phyloP scores from a whole-genome alignment of 2,113 vertebrate species.

The Callocephalon fimbriatum region DNA sequence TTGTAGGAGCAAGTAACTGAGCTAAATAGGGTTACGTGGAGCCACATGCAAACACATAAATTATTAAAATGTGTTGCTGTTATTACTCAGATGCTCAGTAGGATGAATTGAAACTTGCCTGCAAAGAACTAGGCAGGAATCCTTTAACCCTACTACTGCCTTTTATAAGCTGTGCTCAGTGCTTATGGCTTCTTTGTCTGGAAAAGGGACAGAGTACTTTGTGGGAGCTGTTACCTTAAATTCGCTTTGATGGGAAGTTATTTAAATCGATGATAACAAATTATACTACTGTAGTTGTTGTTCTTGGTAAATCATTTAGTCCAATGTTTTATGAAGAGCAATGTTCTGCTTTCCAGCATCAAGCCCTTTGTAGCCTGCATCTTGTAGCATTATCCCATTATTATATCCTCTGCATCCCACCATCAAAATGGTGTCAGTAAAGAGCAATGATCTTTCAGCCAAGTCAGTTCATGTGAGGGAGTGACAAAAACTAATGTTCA shows the following conservation, averaged over 20 bases:
- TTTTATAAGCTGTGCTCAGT: not conserved
- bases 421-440: not conserved
- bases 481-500: not conserved
- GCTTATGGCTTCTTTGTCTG: not conserved
- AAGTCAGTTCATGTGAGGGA: not conserved
- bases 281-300: not conserved
- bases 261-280: not conserved
- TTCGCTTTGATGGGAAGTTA: rapidly evolving
- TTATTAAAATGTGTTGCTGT: not conserved
- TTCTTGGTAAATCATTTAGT: not conserved
- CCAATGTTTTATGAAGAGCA: not conserved
- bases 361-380: not conserved
- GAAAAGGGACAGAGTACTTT: not conserved
- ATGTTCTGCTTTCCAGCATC: not conserved
- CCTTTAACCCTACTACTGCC: not conserved
- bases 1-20: not conserved
- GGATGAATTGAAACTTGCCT: not conserved
- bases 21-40: not conserved
- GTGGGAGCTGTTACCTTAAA: not conserved
- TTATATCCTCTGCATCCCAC: not conserved
- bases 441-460: not conserved
- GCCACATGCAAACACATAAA: not conserved
- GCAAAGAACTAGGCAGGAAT: not conserved
- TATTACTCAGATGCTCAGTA: conserved; percentile 1
- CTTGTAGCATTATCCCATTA: not conserved